Evolutionary conservation across 2,113 vertebrate species (phyloP), one percentile per base, ranked within the genome.

Genomic region (Pelobates fuscus): DNA sequence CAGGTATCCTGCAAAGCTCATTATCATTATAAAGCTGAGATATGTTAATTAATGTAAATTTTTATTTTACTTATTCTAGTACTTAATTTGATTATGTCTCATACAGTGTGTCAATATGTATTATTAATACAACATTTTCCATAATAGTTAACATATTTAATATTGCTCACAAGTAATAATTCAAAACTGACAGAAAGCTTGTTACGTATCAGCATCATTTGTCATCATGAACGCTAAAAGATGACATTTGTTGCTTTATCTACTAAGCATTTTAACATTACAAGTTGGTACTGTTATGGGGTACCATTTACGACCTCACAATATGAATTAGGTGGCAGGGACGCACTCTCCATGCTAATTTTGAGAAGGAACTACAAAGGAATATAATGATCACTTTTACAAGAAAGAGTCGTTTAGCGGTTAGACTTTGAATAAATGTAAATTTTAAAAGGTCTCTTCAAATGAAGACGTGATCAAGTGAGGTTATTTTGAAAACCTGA

Each of bases 41-140:
- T 66, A 66, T 66, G 62, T 37, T 66, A 66, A 65, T 66, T 65
- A 55, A 44, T 74, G 30, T 32, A 58, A 44, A 70, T 72, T 72
- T 72, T 71, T 54, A 62, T n/a, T n/a, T n/a, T 8, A 52, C 11
- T 54, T 52, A 25, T 71, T 49, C 62, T 59, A 23, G 43, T 32
- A 49, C 59, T 55, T 66, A 74, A 74, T 74, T 74, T 66, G 62
- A 74, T 66, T 58, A 66, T n/a, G 52, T 29, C 24, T 58, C 49
- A 43, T 66, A 15, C 32, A 58, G 30, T 66, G 37, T 74, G 62
- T 74, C 71, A 74, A 58, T 58, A 66, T 74, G 62, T 66, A 58
- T 74, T 66, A 74, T 43, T 58, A 74, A 74, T 66, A 26, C 52
- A 44, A 46, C 32, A 11, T 66, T 63, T 57, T 66, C 17, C 29